Base-by-base conservation (phyloP, 1,140 invertebrate species). In the Hyles vespertilio region DNA sequence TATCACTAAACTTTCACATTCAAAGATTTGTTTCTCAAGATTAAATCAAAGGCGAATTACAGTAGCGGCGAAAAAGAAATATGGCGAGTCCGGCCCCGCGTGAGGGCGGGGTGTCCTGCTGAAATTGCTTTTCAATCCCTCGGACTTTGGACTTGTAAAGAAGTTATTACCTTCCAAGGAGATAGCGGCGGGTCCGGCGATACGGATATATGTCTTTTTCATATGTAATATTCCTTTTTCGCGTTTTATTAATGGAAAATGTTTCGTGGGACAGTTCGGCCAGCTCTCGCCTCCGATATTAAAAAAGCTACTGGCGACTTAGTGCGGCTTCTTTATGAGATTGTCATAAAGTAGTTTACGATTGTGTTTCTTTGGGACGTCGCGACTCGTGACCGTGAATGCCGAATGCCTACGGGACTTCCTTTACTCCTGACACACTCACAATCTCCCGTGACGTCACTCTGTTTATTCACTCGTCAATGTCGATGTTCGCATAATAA, bases 121-220 rank as follows among this genome's bases (percentile, higher is more conserved):
- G 88, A 89, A 90, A 90, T 90, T 90, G 89, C 87, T 90, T 90
- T 90, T 89, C 89, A 90, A 90, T 90, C 89, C 89, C 89, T 89
- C 89, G 89, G 89, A 90, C 89, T 90, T 90, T 89, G 88, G 89
- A 90, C 89, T 90, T 90, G 89, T 90, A 90, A 90, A 90, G 89
- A 90, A 90, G 88, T 90, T 90, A 90, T 90, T 90, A 90, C 89
- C 89, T 90, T 89, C 84, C 81, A 77, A 86, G 81, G 72, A 89
- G 86, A 88, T 88, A 89, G 84, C 83, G 81, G 72, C 81, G 79
- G 84, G 82, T 84, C 83, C 86, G 81, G 72, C 82, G 86, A 87
- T 89, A 89, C 86, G 86, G 84, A 87, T 87, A 87, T 85, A 87
- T 85, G 86, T 87, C 86, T 87, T 85, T 89, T 87, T 89, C 84